Base-by-base conservation (phyloP, 2,888 invertebrate species). In the Ochropacha duplaris region DNA sequence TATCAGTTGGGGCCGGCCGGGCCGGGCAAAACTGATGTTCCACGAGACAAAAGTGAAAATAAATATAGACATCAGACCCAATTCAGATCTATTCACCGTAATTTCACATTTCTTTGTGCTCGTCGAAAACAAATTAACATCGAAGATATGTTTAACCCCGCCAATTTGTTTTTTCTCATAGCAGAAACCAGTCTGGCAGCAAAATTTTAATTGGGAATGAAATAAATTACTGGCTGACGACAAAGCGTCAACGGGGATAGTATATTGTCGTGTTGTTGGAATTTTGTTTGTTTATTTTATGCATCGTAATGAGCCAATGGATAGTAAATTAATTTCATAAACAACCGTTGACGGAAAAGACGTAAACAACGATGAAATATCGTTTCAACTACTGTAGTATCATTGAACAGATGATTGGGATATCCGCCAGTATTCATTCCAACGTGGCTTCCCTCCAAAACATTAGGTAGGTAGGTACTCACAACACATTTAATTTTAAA, bases 381-480 rank as follows among this genome's bases (percentile, higher is more conserved):
- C 61, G 57, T 57, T 24, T 24, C 5, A 24, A 24, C n/a, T 51
- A 39, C 11, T 31, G 44, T 51, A 62, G 61, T 62, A 62, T 57
- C 31, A 60, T 56, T 59, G 62, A 70, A 69, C 69, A 71, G 71
- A 72, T 74, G 75, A 74, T 65, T 60, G 49, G 24, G 58, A 55
- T 57, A 56, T 55, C 59, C 54, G 44, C 63, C 60, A 61, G 56
- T 66, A 58, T 66, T 64, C 62, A 70, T 64, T 58, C 49, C 68
- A 56, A 58, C 51, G 64, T 83, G 83, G 82, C 82, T 74, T 57
- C 62, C 62, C 64, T 79, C 83, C 80, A 83, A 83, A 66, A 65
- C 44, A 31, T 16, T 36, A n/a, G n/a, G n/a, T n/a, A n/a, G n/a
- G n/a, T n/a, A n/a, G n/a, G n/a, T n/a, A n/a, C n/a, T n/a, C n/a